These are phyloP conservation scores for Platerodrilus igneus DNA, from an alignment of 2,888 invertebrate genomes.

Conservation along the genomic window DNA sequence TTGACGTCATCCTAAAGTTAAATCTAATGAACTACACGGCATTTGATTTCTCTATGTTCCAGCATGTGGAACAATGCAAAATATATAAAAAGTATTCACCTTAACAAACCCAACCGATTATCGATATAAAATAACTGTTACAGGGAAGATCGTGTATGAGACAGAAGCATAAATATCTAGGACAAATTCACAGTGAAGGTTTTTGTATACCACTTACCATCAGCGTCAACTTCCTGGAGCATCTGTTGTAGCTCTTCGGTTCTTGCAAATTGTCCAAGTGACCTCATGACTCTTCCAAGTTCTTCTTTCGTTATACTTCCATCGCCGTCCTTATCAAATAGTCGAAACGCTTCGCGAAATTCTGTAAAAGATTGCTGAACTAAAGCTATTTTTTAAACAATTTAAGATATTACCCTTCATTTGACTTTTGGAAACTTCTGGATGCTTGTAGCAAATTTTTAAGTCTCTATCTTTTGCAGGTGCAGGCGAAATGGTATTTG, in stretches of 20 bases:
- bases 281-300: slow-evolving; percentile 79
- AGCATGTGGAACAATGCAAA: no score
- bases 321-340: slow-evolving; percentile 85
- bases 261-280: slow-evolving; percentile 79
- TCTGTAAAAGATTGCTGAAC: slow-evolving; percentile 55
- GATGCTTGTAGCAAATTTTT: slow-evolving; percentile 37
- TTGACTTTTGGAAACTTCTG: slow-evolving; percentile 62
- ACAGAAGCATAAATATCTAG: no score
- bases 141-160: no score
- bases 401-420: slow-evolving; percentile 64
- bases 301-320: slow-evolving; percentile 86
- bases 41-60: no score
- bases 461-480: slow-evolving; percentile 22
- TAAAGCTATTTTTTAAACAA: no score
- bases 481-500: no score
- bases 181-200: no score
- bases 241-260: slow-evolving; percentile 83
- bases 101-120: no score
- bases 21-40: no score
- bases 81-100: no score
- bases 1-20: no score
- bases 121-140: no score
- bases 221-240: slow-evolving; percentile 64
- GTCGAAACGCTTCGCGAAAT: slow-evolving; percentile 79
- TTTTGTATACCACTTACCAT: slow-evolving; percentile 39